A percentile compares a stretch with the other conserved stretches of the same genome.
phyloP scores from a whole-genome alignment of 2,888 invertebrate genomes.

The Uloborus plumipes region DNA sequence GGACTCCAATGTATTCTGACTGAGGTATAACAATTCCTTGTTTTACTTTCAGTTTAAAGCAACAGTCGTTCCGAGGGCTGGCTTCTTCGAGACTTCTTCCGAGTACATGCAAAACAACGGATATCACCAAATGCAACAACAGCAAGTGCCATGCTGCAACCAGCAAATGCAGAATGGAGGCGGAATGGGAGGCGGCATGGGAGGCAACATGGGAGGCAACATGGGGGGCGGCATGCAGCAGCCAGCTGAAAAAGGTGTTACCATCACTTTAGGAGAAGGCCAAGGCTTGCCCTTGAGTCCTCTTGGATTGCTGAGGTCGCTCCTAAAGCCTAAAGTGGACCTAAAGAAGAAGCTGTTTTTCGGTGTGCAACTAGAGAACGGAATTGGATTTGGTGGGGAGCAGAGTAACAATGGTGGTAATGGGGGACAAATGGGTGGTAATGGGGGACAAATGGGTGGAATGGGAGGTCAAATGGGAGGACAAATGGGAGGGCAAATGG shows the following conservation, averaged over 20 bases:
- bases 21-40: neutral
- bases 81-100: slow-evolving; percentile 6
- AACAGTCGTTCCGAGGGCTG: slow-evolving; percentile 16
- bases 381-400: slow-evolving; percentile 46
- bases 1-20: too few species aligned
- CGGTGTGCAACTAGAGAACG: slow-evolving; percentile 55
- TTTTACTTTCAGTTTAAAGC: neutral
- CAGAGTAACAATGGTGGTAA: neutral
- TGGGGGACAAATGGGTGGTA: slow-evolving; percentile 5
- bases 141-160: slow-evolving; percentile 11
- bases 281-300: slow-evolving; percentile 38
- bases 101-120: slow-evolving; percentile 6
- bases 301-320: slow-evolving; percentile 35
- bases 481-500: neutral
- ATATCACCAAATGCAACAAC: neutral
- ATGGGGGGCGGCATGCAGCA: slow-evolving; percentile 4
- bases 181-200: neutral
- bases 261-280: slow-evolving; percentile 39
- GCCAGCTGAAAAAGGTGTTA: neutral
- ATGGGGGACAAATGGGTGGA: neutral
- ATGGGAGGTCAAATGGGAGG: slow-evolving; percentile 1
- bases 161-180: neutral
- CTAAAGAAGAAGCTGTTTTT: slow-evolving; percentile 58
- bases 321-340: slow-evolving; percentile 46
- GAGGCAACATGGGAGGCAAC: neutral